Evolutionary conservation across 2,888 invertebrate species (phyloP), one percentile per base, ranked within the genome.

Genomic region (Falcaria lacertinaria): DNA sequence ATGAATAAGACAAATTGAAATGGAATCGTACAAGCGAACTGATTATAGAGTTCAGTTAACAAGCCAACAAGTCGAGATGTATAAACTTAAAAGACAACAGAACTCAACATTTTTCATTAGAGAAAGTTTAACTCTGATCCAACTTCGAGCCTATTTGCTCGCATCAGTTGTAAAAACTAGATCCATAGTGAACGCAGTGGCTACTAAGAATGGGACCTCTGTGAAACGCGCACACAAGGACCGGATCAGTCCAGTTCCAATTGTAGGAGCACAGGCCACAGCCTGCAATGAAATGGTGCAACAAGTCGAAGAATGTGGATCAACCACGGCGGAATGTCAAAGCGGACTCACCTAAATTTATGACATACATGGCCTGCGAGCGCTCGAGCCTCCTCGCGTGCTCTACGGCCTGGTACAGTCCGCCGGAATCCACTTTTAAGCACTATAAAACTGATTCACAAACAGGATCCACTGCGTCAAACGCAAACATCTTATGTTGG

Each of bases 341-440:
- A 71, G 76, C 79, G 79, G 79, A 85, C 89, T 88, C 81, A 89
- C 89, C 89, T 85, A 89, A 83, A 86, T 89, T 89, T 60, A 89
- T 87, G 86, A 89, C 89, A 86, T 89, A 89, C 89, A 89, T 89
- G 77, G 87, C 88, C 85, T 81, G 88, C 77, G 88, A 87, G 85
- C 88, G 87, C 80, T 86, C 84, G 78, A 87, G 84, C 79, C 85
- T 80, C 65, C 80, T 77, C 68, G 87, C 80, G 76, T 81, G 88
- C 87, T 86, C 88, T 82, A 87, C 86, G 78, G 87, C 82, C 81
- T 75, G 84, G 72, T 87, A 89, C 43, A 87, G 73, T 74, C 82
- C 80, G 69, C 86, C 86, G 85, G 87, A 85, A 88, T 89, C 88
- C 88, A 89, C 87, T 81, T 82, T 76, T 80, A 73, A 57, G 66